phyloP scores from a whole-genome alignment of 2,113 vertebrate species.

The Ornithorhynchus anatinus region DNA sequence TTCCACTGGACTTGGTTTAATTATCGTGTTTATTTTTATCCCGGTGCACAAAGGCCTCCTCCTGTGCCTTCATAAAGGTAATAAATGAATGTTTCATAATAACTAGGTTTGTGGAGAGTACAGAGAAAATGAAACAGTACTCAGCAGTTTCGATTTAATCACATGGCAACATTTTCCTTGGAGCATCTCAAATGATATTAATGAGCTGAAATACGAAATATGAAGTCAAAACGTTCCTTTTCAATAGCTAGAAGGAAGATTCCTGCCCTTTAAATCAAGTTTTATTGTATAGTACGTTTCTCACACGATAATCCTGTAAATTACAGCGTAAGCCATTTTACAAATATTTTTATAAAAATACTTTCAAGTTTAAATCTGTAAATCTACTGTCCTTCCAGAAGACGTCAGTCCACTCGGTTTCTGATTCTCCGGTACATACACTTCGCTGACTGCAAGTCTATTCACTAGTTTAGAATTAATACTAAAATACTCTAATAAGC shows the following conservation, averaged over 20 bases:
- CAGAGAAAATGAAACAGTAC: constrained; percentile 14
- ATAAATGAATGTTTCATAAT: constrained; percentile 15
- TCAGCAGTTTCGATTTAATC: not conserved
- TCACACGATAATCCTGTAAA: not conserved
- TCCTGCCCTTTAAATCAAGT: not conserved
- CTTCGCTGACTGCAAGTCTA: not conserved
- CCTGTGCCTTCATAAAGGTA: constrained; percentile 12
- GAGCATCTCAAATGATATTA: no score
- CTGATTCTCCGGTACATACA: not conserved
- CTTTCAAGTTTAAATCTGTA: not conserved
- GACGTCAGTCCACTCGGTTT: not conserved
- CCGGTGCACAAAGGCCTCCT: constrained; percentile 12
- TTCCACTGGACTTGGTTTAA: constrained; percentile 16
- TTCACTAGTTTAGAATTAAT: not conserved
- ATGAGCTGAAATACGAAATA: not conserved
- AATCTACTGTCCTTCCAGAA: not conserved
- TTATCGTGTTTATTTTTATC: constrained; percentile 25
- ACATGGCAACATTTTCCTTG: not conserved
- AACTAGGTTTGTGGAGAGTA: constrained; percentile 27
- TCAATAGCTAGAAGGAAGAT: not conserved
- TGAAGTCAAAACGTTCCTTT: not conserved
- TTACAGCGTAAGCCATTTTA: not conserved
- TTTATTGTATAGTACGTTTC: not conserved
- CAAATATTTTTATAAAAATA: not conserved
- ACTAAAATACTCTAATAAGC: not conserved